Evolutionary conservation across 2,888 invertebrate species (phyloP), one percentile per base, ranked within the genome.

Genomic region (Coleophora flavipennella): DNA sequence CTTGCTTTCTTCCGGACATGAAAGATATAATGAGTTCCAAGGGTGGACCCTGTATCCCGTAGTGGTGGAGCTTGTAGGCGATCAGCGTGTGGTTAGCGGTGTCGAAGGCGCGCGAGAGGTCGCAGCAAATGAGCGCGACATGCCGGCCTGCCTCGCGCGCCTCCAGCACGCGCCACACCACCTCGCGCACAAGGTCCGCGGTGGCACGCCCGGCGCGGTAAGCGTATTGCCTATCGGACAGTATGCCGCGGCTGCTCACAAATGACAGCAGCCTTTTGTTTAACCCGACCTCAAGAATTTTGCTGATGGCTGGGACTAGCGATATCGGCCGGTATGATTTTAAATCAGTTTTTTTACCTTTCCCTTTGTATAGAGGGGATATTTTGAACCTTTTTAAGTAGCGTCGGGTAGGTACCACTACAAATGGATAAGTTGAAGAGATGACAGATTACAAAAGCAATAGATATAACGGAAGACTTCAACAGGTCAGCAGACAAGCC

Each of bases 141-240:
- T 38, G 33, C 13, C 27, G 27, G n/a, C 6, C 26, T 2, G 32
- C 33, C 33, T 38, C 38, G 7, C 38, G 39, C 28, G 39, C 29
- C 11, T 14, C 11, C 34, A 39, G 12, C 29, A 39, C 39, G 7
- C 33, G 28, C 39, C 39, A 34, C 29, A 39, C 39, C 20, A 34
- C 39, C 34, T 39, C 39, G 1, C 39, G 39, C 6, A 34, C 39
- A n/a, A 39, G 34, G 25, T 39, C 39, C 1, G 34, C 29, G 4
- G 39, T 39, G 14, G 13, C 10, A n/a, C 33, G 33, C 3, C 38
- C 38, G 2, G 12, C 12, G 27, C 38, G 33, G 14, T 38, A 38
- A 7, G 38, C 33, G n/a, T 33, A 38, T 14, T 38, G 38, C 13
- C 38, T 33, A 2, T 27, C 27, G n/a, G 27, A 35, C 11, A 35